Percentiles rank a stretch among this genome's conserved stretches.
phyloP scores from a whole-genome alignment of 2,888 invertebrate species.

The Nasonovia ribisnigri region DNA sequence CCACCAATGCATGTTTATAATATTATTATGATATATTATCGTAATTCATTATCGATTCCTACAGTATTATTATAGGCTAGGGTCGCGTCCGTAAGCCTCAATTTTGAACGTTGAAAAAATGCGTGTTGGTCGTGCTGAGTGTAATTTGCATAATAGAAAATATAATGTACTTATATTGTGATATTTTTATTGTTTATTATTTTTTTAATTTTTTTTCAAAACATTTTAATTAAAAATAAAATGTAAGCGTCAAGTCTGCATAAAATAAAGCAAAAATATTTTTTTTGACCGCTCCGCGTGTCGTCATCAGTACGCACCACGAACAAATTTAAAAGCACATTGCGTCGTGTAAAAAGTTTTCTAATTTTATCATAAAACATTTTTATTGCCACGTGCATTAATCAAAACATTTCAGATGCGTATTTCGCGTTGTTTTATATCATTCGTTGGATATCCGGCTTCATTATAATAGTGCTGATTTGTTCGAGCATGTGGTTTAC shows the following conservation, averaged over 20 bases:
- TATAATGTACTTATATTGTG: neutral
- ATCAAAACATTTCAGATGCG: neutral
- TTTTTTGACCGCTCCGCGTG: neutral
- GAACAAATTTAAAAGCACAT: slow-evolving; percentile 10
- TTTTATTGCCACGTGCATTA: neutral
- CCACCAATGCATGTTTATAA: too few species aligned
- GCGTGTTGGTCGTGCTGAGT: neutral
- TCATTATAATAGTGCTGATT: neutral
- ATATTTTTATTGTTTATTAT: neutral
- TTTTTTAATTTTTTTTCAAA: neutral
- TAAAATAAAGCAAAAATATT: neutral
- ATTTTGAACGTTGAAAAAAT: neutral
- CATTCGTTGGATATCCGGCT: neutral
- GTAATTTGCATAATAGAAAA: neutral
- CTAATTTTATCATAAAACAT: slow-evolving; percentile 1
- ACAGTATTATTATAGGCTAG: neutral
- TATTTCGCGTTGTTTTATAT: neutral
- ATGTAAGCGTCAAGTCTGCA: neutral
- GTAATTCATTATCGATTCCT: neutral
- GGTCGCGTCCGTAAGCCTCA: neutral
- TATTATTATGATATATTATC: neutral
- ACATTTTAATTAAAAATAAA: neutral
- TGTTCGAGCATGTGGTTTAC: neutral
- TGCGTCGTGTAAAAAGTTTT: neutral
- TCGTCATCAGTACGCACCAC: neutral